Conservation (phyloP, 2,113 vertebrate species). For the Trematocara macrostoma region DNA sequence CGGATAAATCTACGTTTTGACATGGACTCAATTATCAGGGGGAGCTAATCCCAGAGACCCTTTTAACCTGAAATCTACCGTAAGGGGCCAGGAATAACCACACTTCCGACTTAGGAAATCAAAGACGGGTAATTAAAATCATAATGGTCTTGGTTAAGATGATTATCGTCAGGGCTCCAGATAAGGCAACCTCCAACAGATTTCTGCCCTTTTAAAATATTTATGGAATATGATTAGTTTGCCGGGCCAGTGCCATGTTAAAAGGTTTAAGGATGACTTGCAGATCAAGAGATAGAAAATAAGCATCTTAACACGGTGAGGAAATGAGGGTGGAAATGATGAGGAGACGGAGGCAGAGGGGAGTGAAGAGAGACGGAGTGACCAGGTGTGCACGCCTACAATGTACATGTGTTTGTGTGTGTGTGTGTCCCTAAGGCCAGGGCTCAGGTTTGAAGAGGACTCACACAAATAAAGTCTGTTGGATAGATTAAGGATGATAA, state of each 20-base stretch:
- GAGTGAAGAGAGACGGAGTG: background rate
- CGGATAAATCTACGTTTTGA: conserved; percentile 43
- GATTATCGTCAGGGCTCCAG: conserved; percentile 60
- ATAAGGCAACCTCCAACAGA: conserved; percentile 69
- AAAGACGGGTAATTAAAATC: conserved; percentile 73
- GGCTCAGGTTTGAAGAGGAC: conserved; percentile 6
- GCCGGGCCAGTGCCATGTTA: conserved; percentile 46
- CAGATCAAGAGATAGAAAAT: conserved; percentile 61
- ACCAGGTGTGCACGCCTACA: conserved; percentile 4
- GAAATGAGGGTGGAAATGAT: conserved; percentile 29
- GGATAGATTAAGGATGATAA: background rate
- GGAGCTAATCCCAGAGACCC: conserved; percentile 57
- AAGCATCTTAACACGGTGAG: conserved; percentile 45
- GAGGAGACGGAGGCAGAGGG: background rate
- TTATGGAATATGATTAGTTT: conserved; percentile 67
- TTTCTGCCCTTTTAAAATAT: conserved; percentile 62
- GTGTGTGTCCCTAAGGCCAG: background rate
- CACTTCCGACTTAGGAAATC: conserved; percentile 55
- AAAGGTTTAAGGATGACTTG: conserved; percentile 64
- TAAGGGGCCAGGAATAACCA: conserved; percentile 51
- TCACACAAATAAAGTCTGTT: background rate
- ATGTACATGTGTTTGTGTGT: background rate
- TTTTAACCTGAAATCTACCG: conserved; percentile 50
- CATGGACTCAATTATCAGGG: conserved; percentile 59
- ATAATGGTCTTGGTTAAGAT: conserved; percentile 72